Evolutionary conservation across 92 coral and sea anemone species (phyloP).

Genomic region (Montipora capitata): DNA sequence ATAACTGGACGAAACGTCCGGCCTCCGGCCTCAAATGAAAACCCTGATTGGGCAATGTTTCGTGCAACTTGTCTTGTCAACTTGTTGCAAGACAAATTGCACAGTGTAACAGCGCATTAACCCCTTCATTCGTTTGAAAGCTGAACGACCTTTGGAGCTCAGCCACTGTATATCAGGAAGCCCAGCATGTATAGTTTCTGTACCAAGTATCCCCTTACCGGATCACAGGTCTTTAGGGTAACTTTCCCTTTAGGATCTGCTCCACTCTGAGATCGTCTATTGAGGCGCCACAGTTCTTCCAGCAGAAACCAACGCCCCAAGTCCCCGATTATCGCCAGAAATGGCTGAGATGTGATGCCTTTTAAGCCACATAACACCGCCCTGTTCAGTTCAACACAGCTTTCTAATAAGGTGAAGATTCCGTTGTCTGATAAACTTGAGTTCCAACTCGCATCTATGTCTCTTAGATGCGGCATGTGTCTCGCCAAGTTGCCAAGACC

Average conservation of each 20-base stretch:
- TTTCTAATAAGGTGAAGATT: constrained; percentile 56
- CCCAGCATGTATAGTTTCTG: too few relatives aligned
- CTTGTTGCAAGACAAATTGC: too few relatives aligned
- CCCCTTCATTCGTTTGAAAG: too few relatives aligned
- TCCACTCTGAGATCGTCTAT: constrained; percentile 50
- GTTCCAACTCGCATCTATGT: constrained; percentile 90
- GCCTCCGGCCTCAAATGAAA: too few relatives aligned
- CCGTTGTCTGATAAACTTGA: constrained; percentile 79
- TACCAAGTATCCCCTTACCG: constrained; percentile 35
- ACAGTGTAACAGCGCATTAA: too few relatives aligned
- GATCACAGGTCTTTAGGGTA: constrained; percentile 57
- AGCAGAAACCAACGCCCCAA: constrained; percentile 76
- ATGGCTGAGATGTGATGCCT: constrained; percentile 84
- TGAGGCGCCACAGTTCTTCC: constrained; percentile 62
- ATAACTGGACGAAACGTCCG: too few relatives aligned
- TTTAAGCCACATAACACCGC: constrained; percentile 84
- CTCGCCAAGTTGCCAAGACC: constrained; percentile 70
- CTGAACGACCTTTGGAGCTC: too few relatives aligned
- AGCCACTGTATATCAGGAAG: too few relatives aligned
- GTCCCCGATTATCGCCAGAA: constrained; percentile 78
- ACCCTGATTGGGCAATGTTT: too few relatives aligned
- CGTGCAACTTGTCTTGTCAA: too few relatives aligned
- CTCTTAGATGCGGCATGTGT: constrained; percentile 74
- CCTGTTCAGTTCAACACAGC: constrained; percentile 74
- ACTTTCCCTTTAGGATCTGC: constrained; percentile 23